Evolutionary conservation across 2,888 invertebrate species (phyloP).

Genomic region (Lucinisca nassula): DNA sequence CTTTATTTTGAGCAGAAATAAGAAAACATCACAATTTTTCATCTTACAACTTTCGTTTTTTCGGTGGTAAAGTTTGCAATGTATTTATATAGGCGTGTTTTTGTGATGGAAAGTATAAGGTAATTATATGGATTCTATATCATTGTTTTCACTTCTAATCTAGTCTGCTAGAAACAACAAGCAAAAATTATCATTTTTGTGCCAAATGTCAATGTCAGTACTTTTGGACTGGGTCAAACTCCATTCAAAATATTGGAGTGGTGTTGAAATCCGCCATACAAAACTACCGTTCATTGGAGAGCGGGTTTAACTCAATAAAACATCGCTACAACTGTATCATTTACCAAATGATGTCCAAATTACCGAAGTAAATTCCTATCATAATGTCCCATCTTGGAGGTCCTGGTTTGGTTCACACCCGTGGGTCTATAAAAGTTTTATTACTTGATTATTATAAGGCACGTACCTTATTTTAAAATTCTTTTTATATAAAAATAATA

Average conservation of each 20-base stretch:
- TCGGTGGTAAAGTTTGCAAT: too few relatives aligned
- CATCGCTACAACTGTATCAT: not conserved
- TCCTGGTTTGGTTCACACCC: not conserved
- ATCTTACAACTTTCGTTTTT: too few relatives aligned
- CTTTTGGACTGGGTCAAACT: not conserved
- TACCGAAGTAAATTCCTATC: not conserved
- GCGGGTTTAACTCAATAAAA: not conserved
- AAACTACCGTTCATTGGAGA: not conserved
- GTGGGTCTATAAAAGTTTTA: not conserved
- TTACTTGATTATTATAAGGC: conserved; percentile 8
- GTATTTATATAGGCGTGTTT: too few relatives aligned
- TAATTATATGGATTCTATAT: too few relatives aligned
- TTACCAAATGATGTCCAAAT: not conserved
- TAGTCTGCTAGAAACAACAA: too few relatives aligned
- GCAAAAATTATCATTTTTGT: too few relatives aligned
- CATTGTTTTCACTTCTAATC: too few relatives aligned
- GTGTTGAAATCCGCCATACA: not conserved
- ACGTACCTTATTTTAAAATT: not conserved
- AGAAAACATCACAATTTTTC: too few relatives aligned
- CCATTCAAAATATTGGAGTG: not conserved
- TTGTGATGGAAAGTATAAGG: too few relatives aligned
- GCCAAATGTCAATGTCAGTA: too few relatives aligned
- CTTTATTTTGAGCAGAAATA: too few relatives aligned
- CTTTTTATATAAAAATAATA: conserved; percentile 16
- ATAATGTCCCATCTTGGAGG: not conserved